Conservation (phyloP, 2,113 vertebrate genomes). For the Narcine bancroftii region DNA sequence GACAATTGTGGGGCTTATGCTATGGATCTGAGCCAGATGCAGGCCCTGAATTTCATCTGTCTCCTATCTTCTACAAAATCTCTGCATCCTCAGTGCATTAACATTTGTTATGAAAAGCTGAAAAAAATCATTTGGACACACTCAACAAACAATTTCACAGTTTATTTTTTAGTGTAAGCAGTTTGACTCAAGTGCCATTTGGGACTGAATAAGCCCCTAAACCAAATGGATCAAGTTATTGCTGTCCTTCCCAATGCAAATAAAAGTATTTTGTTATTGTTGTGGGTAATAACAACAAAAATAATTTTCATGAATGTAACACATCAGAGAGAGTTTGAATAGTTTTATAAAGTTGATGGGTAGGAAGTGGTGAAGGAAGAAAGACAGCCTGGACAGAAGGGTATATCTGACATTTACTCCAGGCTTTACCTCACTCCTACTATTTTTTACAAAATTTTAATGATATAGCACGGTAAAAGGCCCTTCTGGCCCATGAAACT, state of each 20-base stretch:
- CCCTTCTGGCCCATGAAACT: too few relatives aligned
- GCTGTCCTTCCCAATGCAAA: not conserved
- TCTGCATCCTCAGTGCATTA: not conserved
- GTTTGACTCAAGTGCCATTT: not conserved
- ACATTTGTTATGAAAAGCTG: conserved; percentile 12
- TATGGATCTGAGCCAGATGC: not conserved
- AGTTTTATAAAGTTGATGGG: not conserved
- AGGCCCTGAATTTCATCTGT: not conserved
- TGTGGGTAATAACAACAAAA: not conserved
- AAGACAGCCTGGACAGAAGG: not conserved
- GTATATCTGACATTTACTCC: not conserved
- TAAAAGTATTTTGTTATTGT: not conserved
- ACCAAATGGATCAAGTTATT: not conserved
- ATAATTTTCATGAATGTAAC: not conserved
- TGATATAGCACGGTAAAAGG: too few relatives aligned
- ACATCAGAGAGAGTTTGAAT: not conserved
- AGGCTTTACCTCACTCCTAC: not conserved
- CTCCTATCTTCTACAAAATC: not conserved
- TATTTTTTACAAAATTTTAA: too few relatives aligned
- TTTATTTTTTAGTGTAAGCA: conserved; percentile 18
- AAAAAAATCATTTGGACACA: conserved; percentile 18
- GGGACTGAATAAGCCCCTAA: not conserved
- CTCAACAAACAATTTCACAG: conserved; percentile 22
- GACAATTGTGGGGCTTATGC: too few relatives aligned
- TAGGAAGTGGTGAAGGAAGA: not conserved